phyloP scores from a whole-genome alignment of 64 coral and sea anemone species.

The Exaiptasia diaphana region DNA sequence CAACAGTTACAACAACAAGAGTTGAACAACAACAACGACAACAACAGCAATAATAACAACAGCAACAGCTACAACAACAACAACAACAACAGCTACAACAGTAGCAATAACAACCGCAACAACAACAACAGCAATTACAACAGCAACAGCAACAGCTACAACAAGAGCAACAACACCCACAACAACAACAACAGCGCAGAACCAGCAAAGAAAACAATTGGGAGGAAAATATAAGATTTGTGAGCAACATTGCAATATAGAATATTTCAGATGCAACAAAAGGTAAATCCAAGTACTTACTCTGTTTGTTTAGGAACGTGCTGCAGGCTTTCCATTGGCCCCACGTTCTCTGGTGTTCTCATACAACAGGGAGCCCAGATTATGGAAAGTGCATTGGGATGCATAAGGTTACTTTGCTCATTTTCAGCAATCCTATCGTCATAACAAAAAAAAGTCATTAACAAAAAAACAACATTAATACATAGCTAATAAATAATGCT shows the following conservation, averaged over 20 bases:
- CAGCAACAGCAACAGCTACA: not conserved
- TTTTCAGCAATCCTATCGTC: conserved; percentile 65
- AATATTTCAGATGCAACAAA: not conserved
- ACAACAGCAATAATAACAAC: no score
- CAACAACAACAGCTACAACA: not conserved
- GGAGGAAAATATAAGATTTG: not conserved
- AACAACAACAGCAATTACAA: not conserved
- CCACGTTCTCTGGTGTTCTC: conserved; percentile 40
- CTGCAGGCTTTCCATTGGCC: conserved; percentile 72
- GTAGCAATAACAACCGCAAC: not conserved
- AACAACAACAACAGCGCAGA: not conserved
- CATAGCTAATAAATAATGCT: no score
- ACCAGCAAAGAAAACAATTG: no score
- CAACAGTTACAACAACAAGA: no score
- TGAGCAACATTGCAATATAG: not conserved
- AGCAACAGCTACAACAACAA: no score
- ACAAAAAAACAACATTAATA: not conserved
- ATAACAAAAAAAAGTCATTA: not conserved
- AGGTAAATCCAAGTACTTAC: no score
- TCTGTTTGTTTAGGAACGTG: conserved; percentile 79
- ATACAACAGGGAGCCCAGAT: conserved; percentile 94
- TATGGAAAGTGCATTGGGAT: conserved; percentile 71
- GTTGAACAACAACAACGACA: no score
- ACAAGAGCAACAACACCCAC: not conserved
- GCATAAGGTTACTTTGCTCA: conserved; percentile 79